Base-by-base conservation (phyloP, 2,797 vertebrate genomes). In the Alfaro cultratus region DNA sequence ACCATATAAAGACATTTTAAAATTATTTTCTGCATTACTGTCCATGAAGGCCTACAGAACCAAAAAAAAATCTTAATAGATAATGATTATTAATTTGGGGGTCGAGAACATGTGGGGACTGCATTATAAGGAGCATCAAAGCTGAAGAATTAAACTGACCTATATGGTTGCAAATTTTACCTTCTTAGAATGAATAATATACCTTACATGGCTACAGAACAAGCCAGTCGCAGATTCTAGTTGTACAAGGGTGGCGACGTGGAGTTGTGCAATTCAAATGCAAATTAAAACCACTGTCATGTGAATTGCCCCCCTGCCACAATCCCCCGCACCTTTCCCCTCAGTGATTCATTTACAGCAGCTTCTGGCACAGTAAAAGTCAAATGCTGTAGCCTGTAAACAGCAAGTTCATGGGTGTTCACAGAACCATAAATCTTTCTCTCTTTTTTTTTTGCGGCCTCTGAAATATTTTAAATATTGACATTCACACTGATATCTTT, bases 381-480 rank as follows among this genome's bases (percentile, higher is more conserved):
- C 53, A 73, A 16, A 39, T 39, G 62, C 67, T n/a, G 53, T 12
- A 55, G 53, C 53, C 26, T 55, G 53, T 55, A 55, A 55, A 55
- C 53, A 55, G 9, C 10, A n/a, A 55, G 26, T 11, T 55, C 23
- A 55, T n/a, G 53, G 53, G 53, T 55, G 26, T 55, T 55, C 26
- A 55, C 26, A 11, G 26, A n/a, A 11, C 53, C 10, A n/a, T 26
- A 55, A 55, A 55, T 55, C 53, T 55, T 1, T 55, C 7, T n/a
- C 3, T 8, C 23, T 23, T 51, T 55, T 23, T 47, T 15, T 47
- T 23, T 55, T 55, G 11, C 11, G 11, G 3, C 26, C 26, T 55
- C 4, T n/a, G 26, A n/a, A 62, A 39, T 10, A 15, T 53, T 15
- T 26, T 51, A 79, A 31, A 82, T 78, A 73, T 76, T 81, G 45